Evolutionary conservation across 2,888 invertebrate species (phyloP), one percentile per base, ranked within the genome.

Genomic region (Erpobdella octoculata): DNA sequence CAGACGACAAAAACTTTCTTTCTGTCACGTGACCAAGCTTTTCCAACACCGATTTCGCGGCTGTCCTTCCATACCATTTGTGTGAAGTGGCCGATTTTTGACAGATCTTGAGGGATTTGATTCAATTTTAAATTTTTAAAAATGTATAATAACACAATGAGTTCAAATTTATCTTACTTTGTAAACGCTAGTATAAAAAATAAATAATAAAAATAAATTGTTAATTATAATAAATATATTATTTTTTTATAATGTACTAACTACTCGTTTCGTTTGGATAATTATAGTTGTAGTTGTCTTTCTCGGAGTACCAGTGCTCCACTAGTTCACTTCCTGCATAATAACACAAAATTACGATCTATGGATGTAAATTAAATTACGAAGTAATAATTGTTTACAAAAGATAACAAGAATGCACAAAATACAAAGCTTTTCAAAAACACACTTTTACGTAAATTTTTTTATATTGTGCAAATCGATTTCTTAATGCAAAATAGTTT

Each of bases 61-160:
- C 88, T 88, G 64, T 87, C 87, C 76, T 88, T 88, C 91, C 91
- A 91, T 35, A 91, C 86, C 82, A 92, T 87, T 84, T 92, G 91
- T 0, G 90, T 88, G 79, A 92, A 91, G 80, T 91, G 91, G n/a
- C 91, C 91, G 71, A 53, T 53, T 18, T 53, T n/a, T 21, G 21
- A 21, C 21, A 53, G 53, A 28, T 53, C 53, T 53, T 21, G 33
- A 41, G n/a, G n/a, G 12, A 15, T 41, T 41, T n/a, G n/a, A n/a
- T 41, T n/a, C 46, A 41, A 15, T 41, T 15, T 41, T 41, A 15
- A 41, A 41, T 41, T 41, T 41, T 41, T 41, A 41, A n/a, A 41
- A 41, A n/a, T n/a, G n/a, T n/a, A n/a, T n/a, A n/a, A n/a, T n/a
- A n/a, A n/a, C n/a, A n/a, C n/a, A n/a, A n/a, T n/a, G n/a, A n/a